Conservation (phyloP, 2,113 vertebrate species). For the Callithrix jacchus region DNA sequence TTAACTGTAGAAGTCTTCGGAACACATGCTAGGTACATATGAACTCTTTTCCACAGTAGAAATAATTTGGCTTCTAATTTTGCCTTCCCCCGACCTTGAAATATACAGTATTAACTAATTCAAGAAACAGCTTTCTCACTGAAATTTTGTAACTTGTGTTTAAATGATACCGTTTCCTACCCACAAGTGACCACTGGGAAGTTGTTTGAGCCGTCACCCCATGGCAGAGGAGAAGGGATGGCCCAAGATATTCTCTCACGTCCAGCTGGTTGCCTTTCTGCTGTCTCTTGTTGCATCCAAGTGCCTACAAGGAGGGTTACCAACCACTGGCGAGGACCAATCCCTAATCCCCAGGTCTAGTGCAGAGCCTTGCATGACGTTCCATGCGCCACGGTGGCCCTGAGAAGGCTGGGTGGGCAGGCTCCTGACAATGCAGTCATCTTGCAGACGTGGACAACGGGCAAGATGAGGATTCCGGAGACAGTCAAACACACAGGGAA, state of each 20-base stretch:
- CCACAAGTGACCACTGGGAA: not conserved
- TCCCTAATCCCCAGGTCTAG: not conserved
- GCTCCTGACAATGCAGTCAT: not conserved
- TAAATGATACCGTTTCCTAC: not conserved
- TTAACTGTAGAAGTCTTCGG: not conserved
- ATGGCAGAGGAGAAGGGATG: not conserved
- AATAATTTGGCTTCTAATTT: conserved; percentile 19
- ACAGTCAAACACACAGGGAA: not conserved
- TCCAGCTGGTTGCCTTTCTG: not conserved
- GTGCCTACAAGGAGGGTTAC: not conserved
- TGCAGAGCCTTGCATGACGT: not conserved
- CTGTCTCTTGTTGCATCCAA: not conserved
- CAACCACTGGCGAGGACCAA: not conserved
- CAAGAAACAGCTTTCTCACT: not conserved
- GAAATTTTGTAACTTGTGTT: not conserved
- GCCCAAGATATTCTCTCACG: not conserved
- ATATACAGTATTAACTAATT: not conserved
- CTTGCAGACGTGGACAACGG: not conserved
- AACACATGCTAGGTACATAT: not conserved
- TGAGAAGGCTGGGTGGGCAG: not conserved
- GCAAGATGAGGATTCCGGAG: not conserved
- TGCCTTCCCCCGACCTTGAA: not conserved
- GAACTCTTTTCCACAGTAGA: not conserved
- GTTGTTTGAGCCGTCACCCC: not conserved
- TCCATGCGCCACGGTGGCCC: not conserved